Evolutionary conservation across 2,888 invertebrate species (phyloP).

Genomic region (Dinocampus coccinellae): DNA sequence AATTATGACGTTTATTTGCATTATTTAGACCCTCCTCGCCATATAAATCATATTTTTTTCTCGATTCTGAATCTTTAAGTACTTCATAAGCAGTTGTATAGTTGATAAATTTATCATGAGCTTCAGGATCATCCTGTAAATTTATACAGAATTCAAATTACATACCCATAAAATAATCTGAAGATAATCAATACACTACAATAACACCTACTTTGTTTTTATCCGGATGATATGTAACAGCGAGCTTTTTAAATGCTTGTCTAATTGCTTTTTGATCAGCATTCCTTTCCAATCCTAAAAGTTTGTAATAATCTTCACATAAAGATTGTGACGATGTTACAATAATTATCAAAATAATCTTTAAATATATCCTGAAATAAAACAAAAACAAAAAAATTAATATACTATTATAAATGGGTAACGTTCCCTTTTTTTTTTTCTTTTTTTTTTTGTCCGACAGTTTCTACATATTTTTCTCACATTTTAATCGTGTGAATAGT

Average conservation of each 20-base stretch:
- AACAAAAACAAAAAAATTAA: not conserved
- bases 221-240: conserved; percentile 82
- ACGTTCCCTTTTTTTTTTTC: too few relatives aligned
- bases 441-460: too few relatives aligned
- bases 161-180: not conserved
- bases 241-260: conserved; percentile 83
- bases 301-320: conserved; percentile 75
- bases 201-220: conserved; percentile 73
- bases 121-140: conserved; percentile 78
- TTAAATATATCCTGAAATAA: not conserved
- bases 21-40: conserved; percentile 81
- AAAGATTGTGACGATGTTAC: conserved; percentile 44
- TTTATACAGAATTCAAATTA: conserved; percentile 20
- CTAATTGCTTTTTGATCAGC: conserved; percentile 80
- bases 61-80: conserved; percentile 83
- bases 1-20: conserved; percentile 73
- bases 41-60: conserved; percentile 83
- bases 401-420: not conserved
- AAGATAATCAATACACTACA: not conserved
- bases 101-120: conserved; percentile 83
- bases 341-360: not conserved
- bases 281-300: conserved; percentile 77
- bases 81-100: conserved; percentile 89
- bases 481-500: too few relatives aligned
- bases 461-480: too few relatives aligned